phyloP scores from a whole-genome alignment of 1,140 invertebrate species.

The Macrobrachium nipponense region DNA sequence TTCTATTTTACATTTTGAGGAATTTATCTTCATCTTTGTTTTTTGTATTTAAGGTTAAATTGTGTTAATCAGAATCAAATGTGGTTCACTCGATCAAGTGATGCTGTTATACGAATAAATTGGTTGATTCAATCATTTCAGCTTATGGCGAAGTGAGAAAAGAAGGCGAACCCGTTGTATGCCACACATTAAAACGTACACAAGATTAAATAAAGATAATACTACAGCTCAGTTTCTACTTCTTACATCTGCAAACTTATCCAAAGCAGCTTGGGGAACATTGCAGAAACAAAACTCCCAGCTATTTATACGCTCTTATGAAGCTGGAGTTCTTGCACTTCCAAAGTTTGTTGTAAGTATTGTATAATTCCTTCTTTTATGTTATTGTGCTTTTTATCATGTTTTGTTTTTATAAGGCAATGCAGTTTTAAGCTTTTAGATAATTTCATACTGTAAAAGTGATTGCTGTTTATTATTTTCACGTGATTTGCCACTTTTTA shows the following conservation, averaged over 20 bases:
- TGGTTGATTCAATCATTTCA: constrained; percentile 68
- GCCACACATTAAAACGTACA: constrained; percentile 95
- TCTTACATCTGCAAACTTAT: constrained; percentile 92
- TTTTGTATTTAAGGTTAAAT: too few relatives aligned
- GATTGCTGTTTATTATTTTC: too few relatives aligned
- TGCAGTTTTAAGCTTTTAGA: too few relatives aligned
- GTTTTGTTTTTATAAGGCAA: too few relatives aligned
- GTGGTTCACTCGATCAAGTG: too few relatives aligned
- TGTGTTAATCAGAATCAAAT: too few relatives aligned
- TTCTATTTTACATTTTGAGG: too few relatives aligned
- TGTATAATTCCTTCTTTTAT: not conserved
- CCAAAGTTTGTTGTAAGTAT: constrained; percentile 84
- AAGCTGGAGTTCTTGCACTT: constrained; percentile 90
- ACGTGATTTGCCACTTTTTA: too few relatives aligned
- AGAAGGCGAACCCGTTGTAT: constrained; percentile 80
- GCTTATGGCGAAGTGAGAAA: constrained; percentile 84
- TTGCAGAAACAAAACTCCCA: constrained; percentile 75
- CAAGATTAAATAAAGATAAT: constrained; percentile 78
- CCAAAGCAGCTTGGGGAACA: constrained; percentile 94
- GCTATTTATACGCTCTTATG: constrained; percentile 87
- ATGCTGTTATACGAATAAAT: not conserved
- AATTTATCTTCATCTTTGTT: too few relatives aligned
- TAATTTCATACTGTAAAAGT: too few relatives aligned
- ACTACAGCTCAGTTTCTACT: constrained; percentile 82
- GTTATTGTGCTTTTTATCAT: too few relatives aligned